Evolutionary conservation across 64 coral and sea anemone species (phyloP).

Genomic region (Actinia equina): DNA sequence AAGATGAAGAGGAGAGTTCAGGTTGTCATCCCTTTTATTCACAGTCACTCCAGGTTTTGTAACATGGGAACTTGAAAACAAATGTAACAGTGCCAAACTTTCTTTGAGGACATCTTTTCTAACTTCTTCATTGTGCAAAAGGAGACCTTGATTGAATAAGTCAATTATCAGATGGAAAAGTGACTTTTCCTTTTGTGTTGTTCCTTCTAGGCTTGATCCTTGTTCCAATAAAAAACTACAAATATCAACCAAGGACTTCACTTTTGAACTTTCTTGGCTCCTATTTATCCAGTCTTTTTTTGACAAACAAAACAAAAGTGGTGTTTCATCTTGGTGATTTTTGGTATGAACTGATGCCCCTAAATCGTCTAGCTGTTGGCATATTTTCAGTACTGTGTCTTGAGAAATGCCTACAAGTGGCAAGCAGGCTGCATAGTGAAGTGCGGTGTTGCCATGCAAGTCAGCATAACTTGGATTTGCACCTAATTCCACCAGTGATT

Average conservation of each 20-base stretch:
- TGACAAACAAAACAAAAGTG: background rate
- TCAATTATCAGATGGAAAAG: background rate
- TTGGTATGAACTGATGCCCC: background rate
- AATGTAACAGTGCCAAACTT: background rate
- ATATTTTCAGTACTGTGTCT: background rate
- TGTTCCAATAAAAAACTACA: background rate
- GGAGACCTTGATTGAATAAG: background rate
- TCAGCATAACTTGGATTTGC: background rate
- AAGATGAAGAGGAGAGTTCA: background rate
- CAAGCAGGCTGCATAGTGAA: conserved; percentile 1
- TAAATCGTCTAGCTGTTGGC: background rate
- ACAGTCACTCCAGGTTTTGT: background rate
- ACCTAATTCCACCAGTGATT: background rate
- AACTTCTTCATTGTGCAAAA: background rate
- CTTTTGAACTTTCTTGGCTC: background rate
- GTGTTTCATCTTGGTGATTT: background rate
- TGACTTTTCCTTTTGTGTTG: background rate
- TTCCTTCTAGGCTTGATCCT: background rate
- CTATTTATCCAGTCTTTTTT: background rate
- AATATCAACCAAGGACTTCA: background rate
- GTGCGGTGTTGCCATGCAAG: background rate
- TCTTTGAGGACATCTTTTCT: background rate
- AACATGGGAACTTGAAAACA: background rate
- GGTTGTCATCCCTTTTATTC: background rate
- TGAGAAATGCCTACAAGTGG: background rate